A percentile compares a stretch with the other conserved stretches of the same genome.
Conservation (phyloP, 2,797 vertebrate genomes). For the Anisognathus igniventris region DNA sequence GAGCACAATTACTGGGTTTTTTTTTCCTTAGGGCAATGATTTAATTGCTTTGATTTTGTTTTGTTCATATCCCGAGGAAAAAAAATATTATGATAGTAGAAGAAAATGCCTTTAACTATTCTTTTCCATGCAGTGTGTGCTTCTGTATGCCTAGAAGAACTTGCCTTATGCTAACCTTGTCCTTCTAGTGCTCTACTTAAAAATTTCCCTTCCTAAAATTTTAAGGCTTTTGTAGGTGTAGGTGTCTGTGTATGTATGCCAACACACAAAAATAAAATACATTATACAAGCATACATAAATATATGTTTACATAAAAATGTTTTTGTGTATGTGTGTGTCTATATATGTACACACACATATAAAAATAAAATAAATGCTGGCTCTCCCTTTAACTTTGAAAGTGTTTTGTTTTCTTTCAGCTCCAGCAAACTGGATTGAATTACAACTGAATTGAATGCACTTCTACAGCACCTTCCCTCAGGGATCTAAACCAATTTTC, state of each 20-base stretch:
- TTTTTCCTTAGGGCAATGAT: neutral
- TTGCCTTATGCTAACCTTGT: neutral
- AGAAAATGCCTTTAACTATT: neutral
- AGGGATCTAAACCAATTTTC: conserved; percentile 30
- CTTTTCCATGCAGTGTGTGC: accelerated
- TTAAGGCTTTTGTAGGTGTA: neutral
- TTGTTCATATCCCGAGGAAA: neutral
- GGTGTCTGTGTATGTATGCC: accelerated
- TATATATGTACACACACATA: accelerated
- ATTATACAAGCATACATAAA: neutral
- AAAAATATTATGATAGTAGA: accelerated
- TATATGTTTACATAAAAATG: neutral
- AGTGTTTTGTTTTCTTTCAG: conserved; percentile 8
- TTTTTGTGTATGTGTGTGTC: accelerated
- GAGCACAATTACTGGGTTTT: neutral
- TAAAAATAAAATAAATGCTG: neutral
- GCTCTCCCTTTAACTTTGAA: neutral
- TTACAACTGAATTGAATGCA: neutral
- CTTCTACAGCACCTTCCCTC: neutral
- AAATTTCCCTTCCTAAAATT: neutral
- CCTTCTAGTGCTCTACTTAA: neutral
- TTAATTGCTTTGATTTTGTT: neutral
- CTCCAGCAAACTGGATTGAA: conserved; percentile 4
- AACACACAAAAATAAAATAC: neutral
- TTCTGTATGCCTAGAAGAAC: neutral